Evolutionary conservation across 2,797 vertebrate genomes (phyloP).

Genomic region (Ataeniobius toweri): DNA sequence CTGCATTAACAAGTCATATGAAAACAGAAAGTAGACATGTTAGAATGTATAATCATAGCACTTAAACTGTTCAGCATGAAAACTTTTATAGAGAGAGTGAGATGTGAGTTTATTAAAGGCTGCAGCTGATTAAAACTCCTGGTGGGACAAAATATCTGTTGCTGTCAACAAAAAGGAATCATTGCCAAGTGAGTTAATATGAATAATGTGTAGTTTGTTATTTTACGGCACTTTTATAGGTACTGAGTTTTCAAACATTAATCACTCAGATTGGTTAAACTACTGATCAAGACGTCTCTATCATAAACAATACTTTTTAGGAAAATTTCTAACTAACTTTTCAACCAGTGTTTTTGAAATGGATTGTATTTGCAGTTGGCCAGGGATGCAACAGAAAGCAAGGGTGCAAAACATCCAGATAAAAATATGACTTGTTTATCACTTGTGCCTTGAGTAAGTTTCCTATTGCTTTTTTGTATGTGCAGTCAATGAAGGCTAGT

Average conservation of each 20-base stretch:
- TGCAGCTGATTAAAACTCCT: background rate
- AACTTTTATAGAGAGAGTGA: background rate
- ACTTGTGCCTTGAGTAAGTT: too few relatives aligned
- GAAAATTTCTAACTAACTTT: background rate
- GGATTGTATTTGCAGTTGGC: background rate
- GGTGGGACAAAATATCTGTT: background rate
- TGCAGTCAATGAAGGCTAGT: background rate
- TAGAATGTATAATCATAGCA: background rate
- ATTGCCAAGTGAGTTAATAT: background rate
- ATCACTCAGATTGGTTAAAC: background rate
- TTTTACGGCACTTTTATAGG: background rate
- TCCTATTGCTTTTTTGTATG: background rate
- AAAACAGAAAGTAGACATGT: background rate
- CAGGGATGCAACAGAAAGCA: background rate
- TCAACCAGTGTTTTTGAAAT: background rate
- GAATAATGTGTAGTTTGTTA: background rate
- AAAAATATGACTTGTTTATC: background rate
- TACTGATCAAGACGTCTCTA: background rate
- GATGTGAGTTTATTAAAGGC: background rate
- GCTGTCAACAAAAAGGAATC: background rate
- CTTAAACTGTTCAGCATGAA: too few relatives aligned
- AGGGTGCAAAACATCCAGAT: background rate
- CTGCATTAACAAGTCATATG: background rate
- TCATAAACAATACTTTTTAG: too few relatives aligned
- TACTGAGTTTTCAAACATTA: background rate